Percentiles rank a stretch among this genome's conserved stretches.
Conservation (phyloP, 2,888 invertebrate species). For the Eupithecia vulgata region DNA sequence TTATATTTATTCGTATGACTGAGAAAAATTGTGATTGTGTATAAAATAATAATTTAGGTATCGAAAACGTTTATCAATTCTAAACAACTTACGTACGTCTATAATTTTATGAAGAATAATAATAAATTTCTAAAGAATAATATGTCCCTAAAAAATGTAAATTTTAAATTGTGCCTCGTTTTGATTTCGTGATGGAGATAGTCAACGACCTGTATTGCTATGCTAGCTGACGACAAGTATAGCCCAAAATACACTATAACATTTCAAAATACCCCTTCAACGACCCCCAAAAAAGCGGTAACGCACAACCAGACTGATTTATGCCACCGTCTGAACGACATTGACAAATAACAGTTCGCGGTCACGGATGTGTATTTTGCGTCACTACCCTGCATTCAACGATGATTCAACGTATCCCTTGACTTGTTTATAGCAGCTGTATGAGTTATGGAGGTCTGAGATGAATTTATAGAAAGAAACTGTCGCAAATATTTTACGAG, state of each 20-base stretch:
- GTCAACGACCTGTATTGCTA: too few relatives aligned
- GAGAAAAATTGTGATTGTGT: too few relatives aligned
- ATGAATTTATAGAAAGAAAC: slow-evolving; percentile 60
- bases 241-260: not conserved
- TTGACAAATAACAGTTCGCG: slow-evolving; percentile 75
- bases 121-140: too few relatives aligned
- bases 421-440: slow-evolving; percentile 66
- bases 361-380: slow-evolving; percentile 68
- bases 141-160: too few relatives aligned
- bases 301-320: slow-evolving; percentile 59
- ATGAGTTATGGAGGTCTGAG: slow-evolving; percentile 66
- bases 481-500: slow-evolving; percentile 31
- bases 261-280: slow-evolving; percentile 14
- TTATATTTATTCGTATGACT: too few relatives aligned
- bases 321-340: slow-evolving; percentile 66
- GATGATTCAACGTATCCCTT: slow-evolving; percentile 58
- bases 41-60: too few relatives aligned
- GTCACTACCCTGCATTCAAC: slow-evolving; percentile 62
- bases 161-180: too few relatives aligned
- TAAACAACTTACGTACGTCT: too few relatives aligned
- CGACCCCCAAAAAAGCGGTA: slow-evolving; percentile 42
- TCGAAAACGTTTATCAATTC: too few relatives aligned
- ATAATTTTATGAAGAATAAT: too few relatives aligned
- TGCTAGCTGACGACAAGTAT: too few relatives aligned
- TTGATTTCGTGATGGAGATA: too few relatives aligned